Base-by-base conservation (phyloP, 2,888 invertebrate species). In the Zootermopsis nevadensis region DNA sequence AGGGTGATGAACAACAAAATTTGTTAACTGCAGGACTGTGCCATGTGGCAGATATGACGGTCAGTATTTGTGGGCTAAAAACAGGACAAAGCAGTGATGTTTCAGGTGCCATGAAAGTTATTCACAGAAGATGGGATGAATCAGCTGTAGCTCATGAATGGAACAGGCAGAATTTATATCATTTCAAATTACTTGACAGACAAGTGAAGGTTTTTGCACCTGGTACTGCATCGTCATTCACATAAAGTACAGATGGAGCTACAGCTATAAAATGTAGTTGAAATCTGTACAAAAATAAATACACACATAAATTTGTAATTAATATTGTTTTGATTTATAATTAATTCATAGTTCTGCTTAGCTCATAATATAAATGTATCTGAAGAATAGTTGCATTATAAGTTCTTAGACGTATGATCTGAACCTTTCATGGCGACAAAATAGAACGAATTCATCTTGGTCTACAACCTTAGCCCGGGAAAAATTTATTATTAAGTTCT, bases 11-110 rank as follows among this genome's bases (percentile, higher is more conserved):
- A 48, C 84, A 82, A 19, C 67, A 81, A 24, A 35, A 35, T 10
- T 55, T 81, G n/a, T 60, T 85, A 48, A 76, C 69, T 6, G 60
- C 83, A 55, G n/a, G 69, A 8, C n/a, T 96, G 77, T 91, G 91
- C 85, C 93, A 95, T 88, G 90, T 93, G 87, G 92, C 94, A 6
- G 91, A 94, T 86, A 90, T 94, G 15, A 89, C 92, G 76, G 89
- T 95, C 31, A 92, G 92, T 85, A 92, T 95, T 15, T 91, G 93
- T 82, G 93, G 93, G 66, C 89, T 96, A n/a, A 92, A 92, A 86
- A 94, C 95, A 33, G 96, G 96, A 3, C 91, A 92, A 86, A 95
- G 95, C 87, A 91, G 91, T 24, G 95, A 95, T 89, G 93, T 95
- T 1, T 94, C 95, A 38, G 96, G 96, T 19, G 91, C 92, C 86